Evolutionary conservation across 2,888 invertebrate species (phyloP), one percentile per base, ranked within the genome.

Genomic region (Thecocarcelia acutangulata): DNA sequence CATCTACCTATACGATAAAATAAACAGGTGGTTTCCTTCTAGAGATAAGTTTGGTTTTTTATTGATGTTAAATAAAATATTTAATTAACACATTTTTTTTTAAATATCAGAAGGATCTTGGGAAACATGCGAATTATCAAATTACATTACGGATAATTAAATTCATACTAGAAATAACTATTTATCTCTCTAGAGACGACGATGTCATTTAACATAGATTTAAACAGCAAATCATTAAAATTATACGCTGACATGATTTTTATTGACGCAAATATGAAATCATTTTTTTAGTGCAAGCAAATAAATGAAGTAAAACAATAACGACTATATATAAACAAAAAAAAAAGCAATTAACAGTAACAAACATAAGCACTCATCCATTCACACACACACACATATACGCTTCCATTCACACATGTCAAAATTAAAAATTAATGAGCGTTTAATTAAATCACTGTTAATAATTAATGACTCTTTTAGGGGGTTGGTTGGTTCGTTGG

Each of bases 371-470:
- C 19, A 50, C 50, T 21, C 50, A 28, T n/a, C 9, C 28, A 63
- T 21, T 13, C 28, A 28, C n/a, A 3, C 17, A 37, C 0, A 17
- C 33, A 42, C 5, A 24, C 17, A 40, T 2, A 17, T 21, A 50
- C 50, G 21, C 50, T n/a, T 4, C 4, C 28, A 63, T 21, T 15
- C 33, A 33, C 15, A 48, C 19, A 48, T 48, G 48, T 37, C 48
- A 44, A 17, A 69, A 69, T 69, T 33, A 70, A 59, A 59, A 59
- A 42, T 50, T 42, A 59, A 70, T 70, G 50, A 70, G 15, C 70
- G 15, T 59, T 59, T 70, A 70, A 70, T 70, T 59, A 70, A 70
- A 59, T 59, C 59, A 50, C 59, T 42, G 59, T 48, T 50, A 70
- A 58, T 48, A 70, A 70, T 70, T 70, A 70, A 70, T 40, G 48